Evolutionary conservation across 2,113 vertebrate species (phyloP).

Genomic region (Boulengeromyrus knoepffleri): DNA sequence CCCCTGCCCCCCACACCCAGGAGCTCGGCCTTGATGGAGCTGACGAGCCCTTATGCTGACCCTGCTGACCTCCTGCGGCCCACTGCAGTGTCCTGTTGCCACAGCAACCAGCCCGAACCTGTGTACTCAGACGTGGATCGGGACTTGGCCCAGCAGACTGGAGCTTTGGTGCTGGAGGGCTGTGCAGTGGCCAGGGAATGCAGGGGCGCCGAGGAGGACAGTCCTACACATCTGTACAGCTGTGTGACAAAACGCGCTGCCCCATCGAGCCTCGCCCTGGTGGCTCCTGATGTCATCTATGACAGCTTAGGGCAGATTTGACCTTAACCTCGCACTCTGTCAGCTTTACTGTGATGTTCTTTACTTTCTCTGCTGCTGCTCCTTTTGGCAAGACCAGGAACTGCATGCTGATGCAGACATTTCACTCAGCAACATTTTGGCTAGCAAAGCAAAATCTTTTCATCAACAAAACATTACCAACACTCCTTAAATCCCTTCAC

Average conservation of each 20-base stretch:
- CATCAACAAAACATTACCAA: not conserved
- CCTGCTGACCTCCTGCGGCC: constrained; percentile 61
- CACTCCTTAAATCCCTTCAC: not conserved
- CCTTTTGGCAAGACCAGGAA: not conserved
- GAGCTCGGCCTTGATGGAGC: constrained; percentile 24
- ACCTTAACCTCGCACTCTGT: not conserved
- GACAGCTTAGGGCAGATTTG: constrained; percentile 54
- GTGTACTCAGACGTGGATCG: constrained; percentile 57
- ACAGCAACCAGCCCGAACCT: constrained; percentile 16
- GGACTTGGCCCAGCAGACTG: constrained; percentile 23
- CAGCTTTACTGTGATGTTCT: not conserved
- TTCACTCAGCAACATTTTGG: not conserved
- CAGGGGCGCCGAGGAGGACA: constrained; percentile 39
- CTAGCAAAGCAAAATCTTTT: not conserved
- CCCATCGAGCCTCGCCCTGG: not conserved
- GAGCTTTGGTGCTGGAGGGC: constrained; percentile 54
- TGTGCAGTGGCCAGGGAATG: not conserved
- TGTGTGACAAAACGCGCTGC: constrained; percentile 45
- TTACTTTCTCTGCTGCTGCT: not conserved
- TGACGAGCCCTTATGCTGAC: constrained; percentile 53
- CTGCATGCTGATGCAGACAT: not conserved
- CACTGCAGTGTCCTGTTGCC: constrained; percentile 28
- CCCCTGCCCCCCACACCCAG: constrained; percentile 49
- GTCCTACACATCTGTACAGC: constrained; percentile 50
- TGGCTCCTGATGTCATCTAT: constrained; percentile 41